phyloP scores from a whole-genome alignment of 2,797 vertebrate species.

The Emys orbicularis region DNA sequence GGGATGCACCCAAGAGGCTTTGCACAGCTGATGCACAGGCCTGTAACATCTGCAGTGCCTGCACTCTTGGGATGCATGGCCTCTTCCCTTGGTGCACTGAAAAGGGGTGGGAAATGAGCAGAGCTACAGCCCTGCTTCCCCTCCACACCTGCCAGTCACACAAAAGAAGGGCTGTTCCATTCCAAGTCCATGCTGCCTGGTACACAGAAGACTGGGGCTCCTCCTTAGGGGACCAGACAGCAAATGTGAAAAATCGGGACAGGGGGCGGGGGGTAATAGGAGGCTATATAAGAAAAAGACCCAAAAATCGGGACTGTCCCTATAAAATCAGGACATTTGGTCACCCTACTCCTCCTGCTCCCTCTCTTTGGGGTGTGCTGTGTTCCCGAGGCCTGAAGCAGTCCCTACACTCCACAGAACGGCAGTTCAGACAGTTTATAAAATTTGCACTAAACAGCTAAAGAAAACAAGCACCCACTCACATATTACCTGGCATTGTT shows the following conservation, averaged over 20 bases:
- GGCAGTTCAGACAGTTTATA: neutral
- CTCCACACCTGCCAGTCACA: rapidly evolving
- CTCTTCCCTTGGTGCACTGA: neutral
- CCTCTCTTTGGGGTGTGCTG: too few relatives aligned
- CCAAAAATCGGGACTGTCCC: too few relatives aligned
- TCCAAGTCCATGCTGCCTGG: neutral
- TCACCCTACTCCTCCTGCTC: rapidly evolving
- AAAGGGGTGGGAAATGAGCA: neutral
- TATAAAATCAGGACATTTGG: too few relatives aligned
- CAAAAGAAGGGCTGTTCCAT: neutral
- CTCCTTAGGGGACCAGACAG: too few relatives aligned
- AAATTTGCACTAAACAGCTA: neutral
- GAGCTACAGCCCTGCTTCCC: neutral
- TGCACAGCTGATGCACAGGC: neutral
- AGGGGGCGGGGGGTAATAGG: too few relatives aligned
- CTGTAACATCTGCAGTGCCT: neutral
- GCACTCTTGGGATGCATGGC: rapidly evolving
- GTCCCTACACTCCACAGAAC: neutral
- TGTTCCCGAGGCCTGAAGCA: rapidly evolving
- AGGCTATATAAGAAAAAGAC: too few relatives aligned
- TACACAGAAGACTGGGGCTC: rapidly evolving
- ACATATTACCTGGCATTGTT: neutral
- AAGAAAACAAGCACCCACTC: neutral
- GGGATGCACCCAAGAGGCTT: neutral
- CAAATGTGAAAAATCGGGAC: too few relatives aligned